Conservation (phyloP, 2,113 vertebrate species). For the Prunella himalayana region DNA sequence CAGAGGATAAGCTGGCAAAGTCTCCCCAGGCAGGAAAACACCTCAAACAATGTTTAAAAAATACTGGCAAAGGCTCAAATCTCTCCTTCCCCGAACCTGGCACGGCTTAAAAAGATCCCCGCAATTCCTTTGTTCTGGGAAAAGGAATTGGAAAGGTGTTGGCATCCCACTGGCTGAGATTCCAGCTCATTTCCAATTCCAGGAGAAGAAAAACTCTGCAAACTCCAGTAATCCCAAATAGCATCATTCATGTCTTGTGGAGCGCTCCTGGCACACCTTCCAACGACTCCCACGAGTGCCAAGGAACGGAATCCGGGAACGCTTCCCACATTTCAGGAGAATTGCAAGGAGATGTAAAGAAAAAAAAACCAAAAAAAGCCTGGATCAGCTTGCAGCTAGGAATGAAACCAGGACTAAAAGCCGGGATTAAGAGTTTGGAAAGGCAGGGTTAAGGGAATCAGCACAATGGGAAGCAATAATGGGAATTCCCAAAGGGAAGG, state of each 20-base stretch:
- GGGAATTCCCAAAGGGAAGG: background rate
- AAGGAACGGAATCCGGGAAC: constrained; percentile 13
- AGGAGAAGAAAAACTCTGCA: background rate
- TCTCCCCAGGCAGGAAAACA: background rate
- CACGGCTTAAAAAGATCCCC: background rate
- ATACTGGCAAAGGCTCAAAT: background rate
- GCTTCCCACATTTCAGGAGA: background rate
- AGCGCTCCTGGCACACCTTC: constrained; percentile 10
- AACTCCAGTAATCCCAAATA: background rate
- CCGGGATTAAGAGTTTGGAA: background rate
- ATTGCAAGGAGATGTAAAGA: background rate
- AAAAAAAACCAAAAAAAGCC: background rate
- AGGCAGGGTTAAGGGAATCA: background rate
- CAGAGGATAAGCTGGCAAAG: background rate
- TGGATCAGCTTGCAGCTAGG: background rate
- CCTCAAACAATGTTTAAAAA: background rate
- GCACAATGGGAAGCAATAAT: fast-evolving
- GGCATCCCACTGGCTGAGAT: background rate
- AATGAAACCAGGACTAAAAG: background rate
- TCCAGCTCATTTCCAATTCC: background rate
- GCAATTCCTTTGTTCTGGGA: background rate
- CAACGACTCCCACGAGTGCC: background rate
- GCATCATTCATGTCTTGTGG: background rate
- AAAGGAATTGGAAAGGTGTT: background rate
- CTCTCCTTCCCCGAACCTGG: background rate